Base-by-base conservation (phyloP, 2,888 invertebrate genomes). In the Chesias legatella region DNA sequence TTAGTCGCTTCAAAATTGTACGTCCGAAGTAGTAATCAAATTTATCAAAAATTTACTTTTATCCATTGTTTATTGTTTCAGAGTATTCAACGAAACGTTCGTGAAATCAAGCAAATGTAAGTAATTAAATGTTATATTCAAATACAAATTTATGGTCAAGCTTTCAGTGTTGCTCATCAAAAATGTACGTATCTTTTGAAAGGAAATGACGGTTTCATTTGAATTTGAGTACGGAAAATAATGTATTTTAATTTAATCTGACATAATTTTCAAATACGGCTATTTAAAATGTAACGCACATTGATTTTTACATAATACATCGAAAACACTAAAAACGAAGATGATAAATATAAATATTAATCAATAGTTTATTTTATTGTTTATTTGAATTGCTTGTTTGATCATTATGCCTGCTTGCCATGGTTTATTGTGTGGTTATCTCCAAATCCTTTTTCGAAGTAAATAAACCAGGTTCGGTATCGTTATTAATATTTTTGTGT, bases 71-170 rank as follows among this genome's bases (percentile, higher is more conserved):
- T 0, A 48, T 85, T 82, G 81, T 86, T 86, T 54, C 82, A 86
- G 86, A 62, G 17, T 45, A 70, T 78, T 34, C 83, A 83, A 58
- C 35, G 48, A 6, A 50, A 54, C 22, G 61, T 63, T 20, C 58
- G 48, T 29, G 67, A 59, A 7, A 72, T 74, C 23, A 67, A 58
- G 50, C 64, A 78, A 61, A 76, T 79, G 86, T 84, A 73, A 83
- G 86, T 62, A 42, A 10, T 20, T 29, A 41, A 46, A 39, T 32
- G 25, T 38, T 29, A 29, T 43, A 13, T 52, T 48, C 49, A 43
- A 50, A 47, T 40, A 33, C 48, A 46, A 55, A n/a, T n/a, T n/a
- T n/a, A n/a, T n/a, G n/a, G n/a, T n/a, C n/a, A n/a, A n/a, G n/a
- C n/a, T n/a, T n/a, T n/a, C n/a, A n/a, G n/a, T n/a, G n/a, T n/a